Percentiles rank a stretch among this genome's conserved stretches.
Conservation (phyloP, 2,888 invertebrate genomes). For the Dynastes maya region DNA sequence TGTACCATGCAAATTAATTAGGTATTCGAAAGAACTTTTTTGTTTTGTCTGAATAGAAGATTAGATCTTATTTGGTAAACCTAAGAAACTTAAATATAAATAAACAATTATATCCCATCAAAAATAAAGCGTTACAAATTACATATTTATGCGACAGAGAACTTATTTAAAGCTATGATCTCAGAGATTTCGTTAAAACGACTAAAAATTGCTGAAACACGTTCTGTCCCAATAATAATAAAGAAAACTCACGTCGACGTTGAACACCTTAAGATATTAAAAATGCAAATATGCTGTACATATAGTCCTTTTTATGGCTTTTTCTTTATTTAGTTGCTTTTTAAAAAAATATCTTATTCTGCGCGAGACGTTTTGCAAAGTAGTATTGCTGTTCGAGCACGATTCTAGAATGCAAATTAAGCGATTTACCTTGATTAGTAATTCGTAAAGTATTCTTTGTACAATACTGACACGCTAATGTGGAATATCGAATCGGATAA, state of each 20-base stretch:
- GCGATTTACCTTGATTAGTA: too few relatives aligned
- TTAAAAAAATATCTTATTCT: not conserved
- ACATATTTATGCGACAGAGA: not conserved
- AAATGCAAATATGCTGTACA: too few relatives aligned
- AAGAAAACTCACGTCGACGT: not conserved
- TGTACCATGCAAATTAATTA: not conserved
- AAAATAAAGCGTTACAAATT: too few relatives aligned
- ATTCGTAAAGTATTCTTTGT: too few relatives aligned
- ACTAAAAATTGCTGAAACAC: not conserved
- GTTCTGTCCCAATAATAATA: not conserved
- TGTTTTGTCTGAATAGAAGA: not conserved
- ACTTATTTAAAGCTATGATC: not conserved
- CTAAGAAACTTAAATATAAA: too few relatives aligned
- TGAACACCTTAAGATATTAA: not conserved
- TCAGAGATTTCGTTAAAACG: not conserved
- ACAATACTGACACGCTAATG: too few relatives aligned
- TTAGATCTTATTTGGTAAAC: too few relatives aligned
- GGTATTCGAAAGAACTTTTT: slow-evolving; percentile 2
- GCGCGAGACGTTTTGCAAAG: not conserved
- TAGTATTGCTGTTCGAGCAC: too few relatives aligned
- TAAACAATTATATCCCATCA: too few relatives aligned
- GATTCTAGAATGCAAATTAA: too few relatives aligned
- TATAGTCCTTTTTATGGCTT: not conserved
- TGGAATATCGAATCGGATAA: too few relatives aligned
- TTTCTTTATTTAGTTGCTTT: slow-evolving; percentile 2